Evolutionary conservation across 2,113 vertebrate genomes (phyloP).

Genomic region (Gila orcuttii): DNA sequence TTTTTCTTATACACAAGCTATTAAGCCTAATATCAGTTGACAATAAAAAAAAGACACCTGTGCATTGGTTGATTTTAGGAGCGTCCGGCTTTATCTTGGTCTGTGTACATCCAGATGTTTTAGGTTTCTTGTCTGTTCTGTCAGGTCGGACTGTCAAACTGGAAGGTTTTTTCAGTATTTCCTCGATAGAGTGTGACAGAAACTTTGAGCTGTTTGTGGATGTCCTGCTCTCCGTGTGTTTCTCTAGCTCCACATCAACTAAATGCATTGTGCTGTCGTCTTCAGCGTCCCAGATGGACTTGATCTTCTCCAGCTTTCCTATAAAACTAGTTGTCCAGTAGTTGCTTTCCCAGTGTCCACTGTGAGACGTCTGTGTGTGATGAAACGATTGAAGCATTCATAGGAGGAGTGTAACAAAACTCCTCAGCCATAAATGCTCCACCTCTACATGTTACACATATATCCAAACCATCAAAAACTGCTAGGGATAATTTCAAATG

Average conservation of each 20-base stretch:
- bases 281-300: neutral
- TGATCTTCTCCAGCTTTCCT: neutral
- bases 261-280: slow-evolving; percentile 9
- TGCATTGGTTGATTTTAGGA: neutral
- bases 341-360: too few relatives aligned
- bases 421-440: slow-evolving; percentile 33
- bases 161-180: slow-evolving; percentile 55
- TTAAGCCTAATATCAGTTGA: neutral
- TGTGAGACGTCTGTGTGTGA: slow-evolving; percentile 15
- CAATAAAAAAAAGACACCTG: slow-evolving; percentile 37
- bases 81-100: neutral
- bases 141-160: neutral
- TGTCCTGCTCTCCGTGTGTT: neutral
- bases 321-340: neutral
- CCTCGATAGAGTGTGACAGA: slow-evolving; percentile 58
- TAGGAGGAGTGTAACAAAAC: slow-evolving; percentile 49
- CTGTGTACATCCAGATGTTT: neutral
- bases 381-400: slow-evolving; percentile 29
- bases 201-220: neutral
- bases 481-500: too few relatives aligned
- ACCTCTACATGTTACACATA: neutral
- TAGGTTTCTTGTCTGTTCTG: neutral
- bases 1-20: neutral
- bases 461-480: too few relatives aligned
- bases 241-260: slow-evolving; percentile 7